A percentile compares a stretch with the other conserved stretches of the same genome.
Conservation (phyloP, 2,797 vertebrate species). For the Gadopsis marmoratus region DNA sequence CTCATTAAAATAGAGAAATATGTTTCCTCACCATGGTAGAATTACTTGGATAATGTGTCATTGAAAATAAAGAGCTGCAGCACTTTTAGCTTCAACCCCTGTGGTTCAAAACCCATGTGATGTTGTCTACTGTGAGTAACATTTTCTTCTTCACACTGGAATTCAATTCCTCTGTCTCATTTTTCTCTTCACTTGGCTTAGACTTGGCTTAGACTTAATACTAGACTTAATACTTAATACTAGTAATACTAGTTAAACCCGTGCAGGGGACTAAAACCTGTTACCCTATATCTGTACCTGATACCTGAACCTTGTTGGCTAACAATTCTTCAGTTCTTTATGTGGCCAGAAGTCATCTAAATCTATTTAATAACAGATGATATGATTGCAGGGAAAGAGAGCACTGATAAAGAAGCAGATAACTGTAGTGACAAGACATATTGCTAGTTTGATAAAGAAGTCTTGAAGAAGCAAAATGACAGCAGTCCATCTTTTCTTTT, state of each 20-base stretch:
- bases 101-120: neutral
- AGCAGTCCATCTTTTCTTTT: neutral
- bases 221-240: too few species aligned
- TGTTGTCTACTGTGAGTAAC: too few species aligned
- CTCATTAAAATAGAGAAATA: constrained; percentile 37
- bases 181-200: neutral
- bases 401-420: neutral
- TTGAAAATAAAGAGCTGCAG: neutral
- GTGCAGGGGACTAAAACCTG: neutral
- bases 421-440: neutral
- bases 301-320: neutral
- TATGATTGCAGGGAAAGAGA: neutral
- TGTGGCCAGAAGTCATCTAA: neutral
- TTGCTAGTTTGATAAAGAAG: neutral
- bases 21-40: constrained; percentile 20
- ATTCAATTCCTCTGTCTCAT: neutral
- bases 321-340: neutral
- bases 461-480: neutral
- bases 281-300: neutral
- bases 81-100: neutral
- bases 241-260: too few species aligned
- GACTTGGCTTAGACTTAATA: too few species aligned
- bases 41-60: neutral
- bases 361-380: neutral
- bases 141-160: neutral